Base-by-base conservation (phyloP, 2,113 vertebrate species). In the Scomber japonicus region DNA sequence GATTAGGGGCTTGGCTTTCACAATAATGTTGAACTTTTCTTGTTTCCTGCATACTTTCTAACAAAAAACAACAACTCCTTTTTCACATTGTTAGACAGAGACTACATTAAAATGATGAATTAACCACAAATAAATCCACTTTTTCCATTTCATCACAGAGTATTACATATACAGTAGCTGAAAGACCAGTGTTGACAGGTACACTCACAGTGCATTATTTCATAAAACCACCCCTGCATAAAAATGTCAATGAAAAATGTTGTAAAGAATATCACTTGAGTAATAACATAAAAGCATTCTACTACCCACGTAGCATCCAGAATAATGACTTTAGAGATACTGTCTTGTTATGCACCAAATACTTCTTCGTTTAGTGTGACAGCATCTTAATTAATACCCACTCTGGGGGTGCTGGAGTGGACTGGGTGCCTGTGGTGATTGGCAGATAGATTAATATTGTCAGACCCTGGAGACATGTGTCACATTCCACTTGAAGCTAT, bases 371-470 rank as follows among this genome's bases (percentile, higher is more conserved):
- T 94, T 90, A 87, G 82, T 74, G 69, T 85, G 94, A 94, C 93
- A 91, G 92, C 76, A 51, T 86, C 90, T 94, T 95, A 95, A 95
- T 95, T 94, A 95, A 93, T 92, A 86, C 78, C 89, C 91, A 92
- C 91, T 89, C 88, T 59, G 71, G 89, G 91, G 91, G 70, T 82
- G 75, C 88, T 57, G 76, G 73, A 86, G 85, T 84, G 84, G 85
- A 88, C 82, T 64, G 70, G 75, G 87, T 74, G 90, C 68, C 87
- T 21, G 14, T 62, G 76, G 82, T 96, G 95, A 96, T 93, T 95
- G 95, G 92, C 94, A 94, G 94, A 93, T 93, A 94, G 92, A 95
- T 95, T 94, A 94, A 94, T 95, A 92, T 91, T 92, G 92, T 91
- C 94, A 92, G 90, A 89, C 90, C 92, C 90, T 71, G 51, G 94